Conservation (phyloP, 1,140 invertebrate species). For the Caerostris extrusa region DNA sequence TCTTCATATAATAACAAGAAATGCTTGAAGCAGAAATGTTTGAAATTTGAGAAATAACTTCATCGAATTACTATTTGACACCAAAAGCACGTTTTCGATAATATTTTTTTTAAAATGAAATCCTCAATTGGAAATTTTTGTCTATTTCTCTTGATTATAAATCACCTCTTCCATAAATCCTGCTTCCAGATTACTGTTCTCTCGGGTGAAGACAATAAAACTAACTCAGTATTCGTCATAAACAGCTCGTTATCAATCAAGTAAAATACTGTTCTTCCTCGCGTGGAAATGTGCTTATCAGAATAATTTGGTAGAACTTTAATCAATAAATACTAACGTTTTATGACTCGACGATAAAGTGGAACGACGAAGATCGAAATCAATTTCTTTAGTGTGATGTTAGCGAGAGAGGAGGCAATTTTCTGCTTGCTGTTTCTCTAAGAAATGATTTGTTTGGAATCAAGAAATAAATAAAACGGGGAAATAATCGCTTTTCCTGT, state of each 20-base stretch:
- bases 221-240: neutral
- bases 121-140: too few species aligned
- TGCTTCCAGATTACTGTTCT: neutral
- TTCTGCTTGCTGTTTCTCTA: conserved; percentile 5
- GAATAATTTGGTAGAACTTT: conserved; percentile 66
- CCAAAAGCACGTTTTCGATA: too few species aligned
- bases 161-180: neutral
- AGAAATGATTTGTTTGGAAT: conserved; percentile 57
- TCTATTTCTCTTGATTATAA: neutral
- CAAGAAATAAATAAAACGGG: conserved; percentile 43
- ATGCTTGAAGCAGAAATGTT: too few species aligned
- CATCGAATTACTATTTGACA: too few species aligned
- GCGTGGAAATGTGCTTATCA: conserved; percentile 41
- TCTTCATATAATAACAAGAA: too few species aligned
- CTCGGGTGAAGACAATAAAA: neutral
- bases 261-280: conserved; percentile 28
- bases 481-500: conserved; percentile 36
- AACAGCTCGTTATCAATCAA: conserved; percentile 53
- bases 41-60: too few species aligned
- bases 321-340: conserved; percentile 67
- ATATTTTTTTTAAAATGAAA: too few species aligned
- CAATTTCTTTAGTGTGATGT: neutral
- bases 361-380: conserved; percentile 30
- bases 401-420: neutral
- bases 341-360: conserved; percentile 56